phyloP scores from a whole-genome alignment of 2,888 invertebrate species.

The Fragum whitleyi region DNA sequence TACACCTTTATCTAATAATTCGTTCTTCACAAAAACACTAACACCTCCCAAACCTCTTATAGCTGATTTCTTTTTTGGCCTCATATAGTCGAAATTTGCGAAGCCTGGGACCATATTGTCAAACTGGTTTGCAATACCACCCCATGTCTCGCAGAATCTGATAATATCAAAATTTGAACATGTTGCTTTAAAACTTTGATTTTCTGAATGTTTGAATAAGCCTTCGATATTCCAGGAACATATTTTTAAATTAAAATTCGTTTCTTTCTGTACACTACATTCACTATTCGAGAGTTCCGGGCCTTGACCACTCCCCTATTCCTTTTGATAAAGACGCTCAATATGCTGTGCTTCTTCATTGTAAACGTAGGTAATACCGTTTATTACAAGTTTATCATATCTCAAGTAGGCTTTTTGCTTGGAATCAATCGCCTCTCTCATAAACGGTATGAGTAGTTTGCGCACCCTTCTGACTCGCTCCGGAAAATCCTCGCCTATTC shows the following conservation, averaged over 20 bases:
- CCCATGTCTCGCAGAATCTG: too few species aligned
- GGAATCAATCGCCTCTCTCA: too few species aligned
- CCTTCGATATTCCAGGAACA: constrained; percentile 9
- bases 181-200: too few species aligned
- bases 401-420: too few species aligned
- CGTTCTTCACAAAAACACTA: neutral
- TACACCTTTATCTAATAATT: neutral
- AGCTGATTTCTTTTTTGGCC: neutral
- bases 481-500: constrained; percentile 6
- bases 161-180: too few species aligned
- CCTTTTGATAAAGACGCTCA: neutral
- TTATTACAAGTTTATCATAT: too few species aligned
- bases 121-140: constrained; percentile 10
- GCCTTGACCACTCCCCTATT: constrained; percentile 1
- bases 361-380: neutral
- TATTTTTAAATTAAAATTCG: neutral
- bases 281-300: neutral
- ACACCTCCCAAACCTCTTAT: neutral
- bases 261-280: too few species aligned
- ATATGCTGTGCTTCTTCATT: neutral
- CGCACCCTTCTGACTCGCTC: neutral
- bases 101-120: constrained; percentile 3
- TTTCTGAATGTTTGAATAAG: too few species aligned
- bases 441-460: neutral
- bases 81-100: constrained; percentile 6